These are phyloP conservation scores for Prosopocoilus inquinatus DNA, from an alignment of 2,888 invertebrate genomes.

Conservation along the genomic window DNA sequence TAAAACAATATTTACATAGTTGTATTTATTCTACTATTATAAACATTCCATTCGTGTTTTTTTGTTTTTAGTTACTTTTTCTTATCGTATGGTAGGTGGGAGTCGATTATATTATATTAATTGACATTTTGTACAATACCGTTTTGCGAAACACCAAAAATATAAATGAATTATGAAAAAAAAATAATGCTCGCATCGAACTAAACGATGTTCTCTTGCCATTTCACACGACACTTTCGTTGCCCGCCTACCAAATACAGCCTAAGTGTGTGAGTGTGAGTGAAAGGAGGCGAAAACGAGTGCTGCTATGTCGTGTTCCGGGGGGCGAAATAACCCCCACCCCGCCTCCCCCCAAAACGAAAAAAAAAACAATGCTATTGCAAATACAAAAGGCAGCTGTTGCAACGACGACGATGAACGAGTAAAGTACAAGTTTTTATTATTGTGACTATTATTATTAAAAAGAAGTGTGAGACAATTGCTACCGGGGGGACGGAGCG, in stretches of 20 bases:
- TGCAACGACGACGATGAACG: too few species aligned
- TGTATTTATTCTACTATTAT: constrained; percentile 15
- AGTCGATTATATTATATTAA: too few species aligned
- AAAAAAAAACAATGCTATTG: background rate
- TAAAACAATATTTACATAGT: constrained; percentile 17
- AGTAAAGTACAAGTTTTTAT: too few species aligned
- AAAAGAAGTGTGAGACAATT: too few species aligned
- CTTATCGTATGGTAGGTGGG: constrained; percentile 2
- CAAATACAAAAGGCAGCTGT: too few species aligned
- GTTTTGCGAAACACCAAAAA: too few species aligned
- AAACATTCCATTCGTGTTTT: constrained; percentile 6
- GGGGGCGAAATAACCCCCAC: background rate
- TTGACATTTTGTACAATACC: too few species aligned
- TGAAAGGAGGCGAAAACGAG: background rate
- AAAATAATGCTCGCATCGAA: too few species aligned
- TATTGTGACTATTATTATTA: too few species aligned
- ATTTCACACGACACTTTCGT: constrained; percentile 7
- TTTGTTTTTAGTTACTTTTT: constrained; percentile 1
- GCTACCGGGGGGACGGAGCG: too few species aligned
- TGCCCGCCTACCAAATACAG: constrained; percentile 19
- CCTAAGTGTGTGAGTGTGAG: constrained; percentile 3
- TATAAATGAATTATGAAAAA: too few species aligned
- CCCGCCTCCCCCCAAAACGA: background rate
- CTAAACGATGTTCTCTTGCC: background rate
- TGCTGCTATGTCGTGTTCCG: background rate